Evolutionary conservation across 2,888 invertebrate species (phyloP).

Genomic region (Andrena chrysosceles): DNA sequence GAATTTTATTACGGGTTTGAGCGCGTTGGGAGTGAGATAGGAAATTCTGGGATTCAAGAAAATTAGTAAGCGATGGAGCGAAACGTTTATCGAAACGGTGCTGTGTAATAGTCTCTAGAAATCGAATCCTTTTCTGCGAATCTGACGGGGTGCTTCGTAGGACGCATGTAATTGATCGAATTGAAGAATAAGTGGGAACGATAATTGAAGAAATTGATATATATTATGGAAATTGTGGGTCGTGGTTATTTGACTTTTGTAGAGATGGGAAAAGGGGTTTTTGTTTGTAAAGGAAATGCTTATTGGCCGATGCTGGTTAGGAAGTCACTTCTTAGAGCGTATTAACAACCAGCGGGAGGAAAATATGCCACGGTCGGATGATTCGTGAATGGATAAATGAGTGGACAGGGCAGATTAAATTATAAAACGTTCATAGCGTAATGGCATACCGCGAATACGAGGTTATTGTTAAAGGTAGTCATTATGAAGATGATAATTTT

Average conservation of each 20-base stretch:
- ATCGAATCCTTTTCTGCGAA: too few relatives aligned
- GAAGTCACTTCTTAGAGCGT: constrained; percentile 48
- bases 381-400: constrained; percentile 64
- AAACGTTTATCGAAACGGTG: constrained; percentile 6
- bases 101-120: not conserved
- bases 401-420: constrained; percentile 63
- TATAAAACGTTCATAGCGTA: constrained; percentile 59
- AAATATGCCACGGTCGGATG: constrained; percentile 66
- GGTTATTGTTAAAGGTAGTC: constrained; percentile 55
- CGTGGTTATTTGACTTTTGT: too few relatives aligned
- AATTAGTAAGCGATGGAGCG: not conserved
- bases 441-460: constrained; percentile 40
- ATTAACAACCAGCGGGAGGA: constrained; percentile 51
- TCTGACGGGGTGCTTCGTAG: too few relatives aligned
- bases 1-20: too few relatives aligned
- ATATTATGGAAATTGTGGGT: too few relatives aligned
- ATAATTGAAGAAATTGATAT: not conserved
- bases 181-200: not conserved
- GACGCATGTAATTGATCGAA: too few relatives aligned
- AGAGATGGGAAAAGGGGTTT: not conserved
- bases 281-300: constrained; percentile 30
- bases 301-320: constrained; percentile 26
- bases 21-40: too few relatives aligned
- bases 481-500: constrained; percentile 53
- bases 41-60: not conserved